Evolutionary conservation across 30 jellyfish, hydroid and myxozoan genomes (phyloP), one percentile per base, ranked within the genome.

Genomic region (Rhopilema esculentum): DNA sequence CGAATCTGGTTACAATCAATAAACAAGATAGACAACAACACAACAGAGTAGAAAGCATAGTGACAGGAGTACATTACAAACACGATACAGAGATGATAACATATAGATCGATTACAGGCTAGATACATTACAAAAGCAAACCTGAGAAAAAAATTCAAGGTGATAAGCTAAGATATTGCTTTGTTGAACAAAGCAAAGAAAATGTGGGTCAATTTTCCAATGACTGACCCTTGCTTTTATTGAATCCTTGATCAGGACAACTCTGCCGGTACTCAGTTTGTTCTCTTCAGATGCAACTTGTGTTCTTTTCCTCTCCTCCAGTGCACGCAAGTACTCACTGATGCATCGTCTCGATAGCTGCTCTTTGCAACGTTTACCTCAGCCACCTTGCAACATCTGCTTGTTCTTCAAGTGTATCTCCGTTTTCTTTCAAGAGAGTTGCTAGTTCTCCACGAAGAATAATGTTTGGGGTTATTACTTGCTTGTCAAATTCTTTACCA

Each of bases 401-500:
- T 61, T 79, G 80, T 6, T 28, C 48, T 61, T 30, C 80, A 77
- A 50, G 77, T 64, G 72, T 50, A 4, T 74, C 95, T 22, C 25
- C 52, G 72, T 66, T 32, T 22, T 73, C 93, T 72, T 84, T 69
- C 69, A 84, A 31, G 7, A 19, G 23, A 26, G 77, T 25, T 17
- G 82, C 67, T 63, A 67, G 80, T 74, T 65, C 72, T 19, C 90
- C 95, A 19, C 89, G 28, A 1, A 75, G 23, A 23, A 86, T 31
- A 40, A 75, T 26, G 62, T 76, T 76, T 64, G 84, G 95, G 27
- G 95, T 75, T 17, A 86, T 49, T 18, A 49, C 66, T 23, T 51
- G 89, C 24, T 75, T 26, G 68, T 86, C 95, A 52, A 75, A 86
- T 31, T 86, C 95, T 63, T 86, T 91, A 16, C 95, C 91, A 27